Base-by-base conservation (phyloP, 1,140 invertebrate genomes). In the Apis dorsata region DNA sequence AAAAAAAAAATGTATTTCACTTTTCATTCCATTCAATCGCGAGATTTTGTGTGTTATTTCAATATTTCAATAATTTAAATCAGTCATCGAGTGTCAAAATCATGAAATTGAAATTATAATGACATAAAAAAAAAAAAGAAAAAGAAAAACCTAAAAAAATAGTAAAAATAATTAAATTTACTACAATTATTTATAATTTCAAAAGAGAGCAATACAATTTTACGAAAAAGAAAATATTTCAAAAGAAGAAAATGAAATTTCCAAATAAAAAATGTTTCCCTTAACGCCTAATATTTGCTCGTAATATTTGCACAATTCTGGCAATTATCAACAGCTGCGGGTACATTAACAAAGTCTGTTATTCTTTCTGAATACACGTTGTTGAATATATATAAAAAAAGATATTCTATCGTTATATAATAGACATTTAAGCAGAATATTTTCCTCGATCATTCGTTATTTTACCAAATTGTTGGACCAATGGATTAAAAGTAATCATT, bases 301-400 rank as follows among this genome's bases (percentile, higher is more conserved):
- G 17, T 10, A 1, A 17, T 80, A 44, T 80, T 80, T 73, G 70
- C 78, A 72, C 78, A 63, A 63, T 80, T 72, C 78, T 10, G 69
- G 21, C 59, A 73, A 80, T 80, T 80, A 80, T 80, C 78, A 80
- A 28, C 78, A 80, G 78, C 78, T 73, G 69, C 34, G 59, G 21
- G 59, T 34, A 73, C 51, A 72, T 59, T n/a, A 55, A 15, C 12
- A 49, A 19, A 53, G 28, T 21, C 69, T 73, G 78, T 73, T 73
- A 24, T 72, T 72, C 59, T 53, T 72, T 24, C 44, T 21, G 49
- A 80, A 28, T 55, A 73, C 19, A 73, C 55, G 21, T 51, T 51
- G 11, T 24, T n/a, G 59, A 72, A 53, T 53, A 24, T 59, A 24
- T 34, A 44, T 79, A 10, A 53, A 73, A 71, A 55, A 24, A 17